phyloP scores from a whole-genome alignment of 1,140 invertebrate genomes.

The Proctacanthus coquilletti region DNA sequence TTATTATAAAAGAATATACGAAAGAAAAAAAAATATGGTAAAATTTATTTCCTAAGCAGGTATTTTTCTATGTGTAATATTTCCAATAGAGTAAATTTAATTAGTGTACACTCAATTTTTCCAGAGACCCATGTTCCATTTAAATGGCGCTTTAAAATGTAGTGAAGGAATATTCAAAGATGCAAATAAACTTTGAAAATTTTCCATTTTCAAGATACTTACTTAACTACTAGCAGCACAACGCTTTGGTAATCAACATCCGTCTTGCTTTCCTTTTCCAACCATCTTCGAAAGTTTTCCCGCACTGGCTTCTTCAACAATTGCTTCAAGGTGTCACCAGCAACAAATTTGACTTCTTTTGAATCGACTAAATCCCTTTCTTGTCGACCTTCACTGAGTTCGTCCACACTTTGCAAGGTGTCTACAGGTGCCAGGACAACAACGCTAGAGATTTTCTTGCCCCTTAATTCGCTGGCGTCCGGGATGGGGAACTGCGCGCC shows the following conservation, averaged over 20 bases:
- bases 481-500: conserved; percentile 70
- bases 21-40: no score
- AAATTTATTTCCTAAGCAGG: no score
- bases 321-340: conserved; percentile 54
- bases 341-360: conserved; percentile 43
- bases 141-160: no score
- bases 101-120: no score
- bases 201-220: conserved; percentile 33
- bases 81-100: conserved; percentile 1
- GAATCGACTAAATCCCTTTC: conserved; percentile 33
- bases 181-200: no score
- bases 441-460: conserved; percentile 60
- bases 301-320: conserved; percentile 54
- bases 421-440: conserved; percentile 67
- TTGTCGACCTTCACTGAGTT: conserved; percentile 25
- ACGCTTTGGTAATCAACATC: conserved; percentile 58
- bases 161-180: no score
- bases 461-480: conserved; percentile 51
- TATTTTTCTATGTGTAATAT: no score
- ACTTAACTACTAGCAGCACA: conserved; percentile 62
- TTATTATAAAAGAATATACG: no score
- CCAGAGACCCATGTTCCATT: no score
- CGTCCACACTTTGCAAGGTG: conserved; percentile 15
- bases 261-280: conserved; percentile 56
- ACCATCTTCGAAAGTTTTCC: conserved; percentile 65